Evolutionary conservation across 64 coral and sea anemone species (phyloP), one percentile per base, ranked within the genome.

Genomic region (Dendronephthya gigantea): DNA sequence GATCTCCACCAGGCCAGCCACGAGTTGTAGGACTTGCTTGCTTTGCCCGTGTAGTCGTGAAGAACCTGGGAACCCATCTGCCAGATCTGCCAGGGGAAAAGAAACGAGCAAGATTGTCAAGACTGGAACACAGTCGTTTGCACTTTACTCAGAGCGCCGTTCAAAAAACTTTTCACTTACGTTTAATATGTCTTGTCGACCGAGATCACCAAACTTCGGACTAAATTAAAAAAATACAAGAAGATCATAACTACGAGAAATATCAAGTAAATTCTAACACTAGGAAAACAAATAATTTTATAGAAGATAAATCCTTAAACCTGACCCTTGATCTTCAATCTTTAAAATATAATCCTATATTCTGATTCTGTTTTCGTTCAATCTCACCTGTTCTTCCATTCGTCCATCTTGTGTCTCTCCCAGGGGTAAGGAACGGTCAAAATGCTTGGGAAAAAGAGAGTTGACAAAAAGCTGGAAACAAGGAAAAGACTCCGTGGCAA

Each of bases 1-100:
- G 91, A 90, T 76, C 94, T 85, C 91, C 91, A 96, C 94, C 94
- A 96, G 7, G 94, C 94, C 23, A 96, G 55, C 94, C 94, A 96
- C 0, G 94, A 96, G 31, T 96, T 96, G 83, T 96, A 96, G 0
- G 94, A 96, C 68, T 91, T 96, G 39, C 66, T 85, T 11, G 83
- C 91, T 65, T 87, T 88, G 19, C 89, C 83, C 35, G 70, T 32
- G 10, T 88, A 91, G 6, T 89, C 94, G 16, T 85, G 82, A 0
- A 62, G 55, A 27, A 15, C 19, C 25, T 62, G 11, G 68, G 90
- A 59, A 87, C 90, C 49, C 92, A 82, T 69, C 92, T 96, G 22
- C 85, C 94, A 88, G 17, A 39, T 47, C n/a, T n/a, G n/a, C n/a
- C n/a, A n/a, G n/a, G n/a, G n/a, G n/a, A n/a, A n/a, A 16, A 40